These are phyloP conservation scores for Dendronephthya gigantea DNA, from an alignment of 64 coral and sea anemone species.

Conservation along the genomic window DNA sequence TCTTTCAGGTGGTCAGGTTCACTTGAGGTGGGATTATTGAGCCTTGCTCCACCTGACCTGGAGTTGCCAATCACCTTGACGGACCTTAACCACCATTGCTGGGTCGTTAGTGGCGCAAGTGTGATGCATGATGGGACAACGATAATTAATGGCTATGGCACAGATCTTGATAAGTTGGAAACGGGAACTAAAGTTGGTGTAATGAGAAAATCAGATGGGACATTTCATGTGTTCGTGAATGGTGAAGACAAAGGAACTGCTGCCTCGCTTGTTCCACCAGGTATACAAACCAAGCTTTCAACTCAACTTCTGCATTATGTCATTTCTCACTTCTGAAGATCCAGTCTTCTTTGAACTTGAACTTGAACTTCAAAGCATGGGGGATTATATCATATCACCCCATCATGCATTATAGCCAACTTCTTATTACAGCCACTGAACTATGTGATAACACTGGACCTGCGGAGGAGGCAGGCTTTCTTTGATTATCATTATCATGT, in stretches of 20 bases:
- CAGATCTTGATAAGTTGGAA: slow-evolving; percentile 64
- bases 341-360: no score
- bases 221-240: slow-evolving; percentile 74
- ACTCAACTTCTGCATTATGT: neutral
- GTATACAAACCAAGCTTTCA: neutral
- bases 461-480: no score
- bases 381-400: no score
- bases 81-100: slow-evolving; percentile 55
- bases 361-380: no score
- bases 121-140: slow-evolving; percentile 86
- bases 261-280: slow-evolving; percentile 55
- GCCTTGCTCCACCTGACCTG: slow-evolving; percentile 49
- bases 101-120: slow-evolving; percentile 77
- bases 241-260: slow-evolving; percentile 64
- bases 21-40: slow-evolving; percentile 78
- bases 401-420: no score
- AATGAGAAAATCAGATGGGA: slow-evolving; percentile 72
- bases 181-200: slow-evolving; percentile 59
- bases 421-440: no score
- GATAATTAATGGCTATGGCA: slow-evolving; percentile 71
- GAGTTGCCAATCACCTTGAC: slow-evolving; percentile 79
- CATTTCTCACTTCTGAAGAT: slow-evolving; percentile 7
- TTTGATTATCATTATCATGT: neutral
- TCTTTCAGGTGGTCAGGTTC: slow-evolving; percentile 74
- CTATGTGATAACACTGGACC: no score